Evolutionary conservation across 2,888 invertebrate genomes (phyloP), one percentile per base, ranked within the genome.

Genomic region (Nomada goodeniana): DNA sequence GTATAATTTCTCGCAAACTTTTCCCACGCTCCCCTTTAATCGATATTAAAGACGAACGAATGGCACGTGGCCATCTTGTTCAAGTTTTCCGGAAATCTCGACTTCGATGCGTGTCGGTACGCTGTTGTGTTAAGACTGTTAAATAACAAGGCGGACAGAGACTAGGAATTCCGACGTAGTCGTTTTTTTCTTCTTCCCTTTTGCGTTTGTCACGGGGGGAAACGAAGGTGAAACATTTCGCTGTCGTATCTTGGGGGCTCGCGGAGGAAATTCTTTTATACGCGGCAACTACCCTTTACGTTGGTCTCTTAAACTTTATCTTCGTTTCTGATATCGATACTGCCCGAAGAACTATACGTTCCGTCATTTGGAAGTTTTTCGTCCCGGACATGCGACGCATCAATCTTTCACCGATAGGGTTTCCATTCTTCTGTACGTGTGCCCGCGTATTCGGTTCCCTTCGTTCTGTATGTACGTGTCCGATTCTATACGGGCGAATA

Each of bases 221-320:
- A 61, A 61, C 29, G 61, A 47, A 44, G 53, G 52, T 23, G 71
- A 76, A 71, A 63, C 42, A 53, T 76, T 76, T 64, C 36, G 23
- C 26, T 36, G 23, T 63, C 47, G 61, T 18, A 61, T 71, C 29
- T 53, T 36, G n/a, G 1, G 10, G 23, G 36, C 20, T 44, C 36
- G 36, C 59, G 52, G 36, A 23, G 59, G 29, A 59, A 70, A 60
- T 69, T 70, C 59, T 64, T 76, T 70, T 69, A 69, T 69, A 69
- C 50, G 9, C 53, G 29, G 20, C 55, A 18, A 53, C 57, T 26
- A 29, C 57, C 29, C 69, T 69, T 65, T 47, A 60, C 64, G 47
- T 50, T 52, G 50, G 20, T 57, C 68, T 52, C 44, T 76, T 64
- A 64, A 79, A 76, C 69, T 79, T 69, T 59, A 63, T 79, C 64